These are phyloP conservation scores for Gadus macrocephalus DNA, from an alignment of 2,113 vertebrate species.

Conservation along the genomic window DNA sequence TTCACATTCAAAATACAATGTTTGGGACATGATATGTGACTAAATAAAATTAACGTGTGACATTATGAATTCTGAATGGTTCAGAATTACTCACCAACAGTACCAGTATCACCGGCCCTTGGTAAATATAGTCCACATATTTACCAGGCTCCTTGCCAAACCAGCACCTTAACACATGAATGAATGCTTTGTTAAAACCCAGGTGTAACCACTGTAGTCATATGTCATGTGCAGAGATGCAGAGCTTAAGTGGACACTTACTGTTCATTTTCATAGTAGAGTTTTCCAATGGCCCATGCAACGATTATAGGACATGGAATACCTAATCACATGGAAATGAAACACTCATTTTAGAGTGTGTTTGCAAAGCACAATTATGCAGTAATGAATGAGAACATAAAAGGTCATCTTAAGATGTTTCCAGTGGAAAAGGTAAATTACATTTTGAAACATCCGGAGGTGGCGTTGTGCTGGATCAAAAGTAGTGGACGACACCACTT, in stretches of 20 bases:
- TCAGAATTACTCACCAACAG: slow-evolving; percentile 79
- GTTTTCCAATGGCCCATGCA: slow-evolving; percentile 87
- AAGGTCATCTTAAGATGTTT: background rate
- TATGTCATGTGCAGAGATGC: background rate
- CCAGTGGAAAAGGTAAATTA: background rate
- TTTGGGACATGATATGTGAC: background rate
- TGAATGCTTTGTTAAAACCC: background rate
- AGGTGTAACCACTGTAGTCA: background rate
- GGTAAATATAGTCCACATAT: slow-evolving; percentile 96
- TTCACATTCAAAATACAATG: too few relatives aligned
- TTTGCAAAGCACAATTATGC: background rate
- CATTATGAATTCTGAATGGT: background rate
- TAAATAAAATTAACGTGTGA: background rate
- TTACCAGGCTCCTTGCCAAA: slow-evolving; percentile 96
- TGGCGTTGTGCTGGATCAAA: background rate
- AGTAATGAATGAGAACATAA: background rate
- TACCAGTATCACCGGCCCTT: slow-evolving; percentile 95
- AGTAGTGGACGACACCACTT: too few relatives aligned
- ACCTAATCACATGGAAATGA: slow-evolving; percentile 67
- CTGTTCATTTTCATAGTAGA: slow-evolving; percentile 91
- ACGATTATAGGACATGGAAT: slow-evolving; percentile 89
- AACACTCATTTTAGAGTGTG: background rate
- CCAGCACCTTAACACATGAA: slow-evolving; percentile 82
- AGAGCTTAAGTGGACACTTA: slow-evolving; percentile 65
- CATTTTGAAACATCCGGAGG: background rate